Conservation (phyloP, 1,140 invertebrate species). For the Notospermus geniculatus region DNA sequence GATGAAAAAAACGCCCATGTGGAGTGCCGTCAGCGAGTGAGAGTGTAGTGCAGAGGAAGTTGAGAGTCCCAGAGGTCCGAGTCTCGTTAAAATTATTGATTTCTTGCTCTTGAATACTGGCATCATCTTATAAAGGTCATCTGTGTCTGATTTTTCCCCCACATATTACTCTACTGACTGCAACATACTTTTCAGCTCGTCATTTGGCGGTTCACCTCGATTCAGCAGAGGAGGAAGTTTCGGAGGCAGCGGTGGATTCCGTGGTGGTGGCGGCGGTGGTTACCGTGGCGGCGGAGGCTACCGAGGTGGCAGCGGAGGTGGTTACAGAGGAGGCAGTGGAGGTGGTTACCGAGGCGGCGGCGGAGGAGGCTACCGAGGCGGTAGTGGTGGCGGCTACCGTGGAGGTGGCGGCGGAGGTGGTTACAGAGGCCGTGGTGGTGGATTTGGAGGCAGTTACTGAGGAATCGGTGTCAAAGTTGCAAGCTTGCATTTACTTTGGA, state of each 20-base stretch:
- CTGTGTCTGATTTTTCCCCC: background rate
- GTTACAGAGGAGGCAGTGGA: slow-evolving; percentile 10
- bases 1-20: no score
- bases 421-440: slow-evolving; percentile 4
- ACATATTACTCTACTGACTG: slow-evolving; percentile 12
- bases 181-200: slow-evolving; percentile 8
- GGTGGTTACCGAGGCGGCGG: background rate
- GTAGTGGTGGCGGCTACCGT: background rate
- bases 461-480: no score
- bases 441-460: slow-evolving; percentile 10
- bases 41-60: background rate
- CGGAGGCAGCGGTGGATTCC: background rate
- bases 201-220: background rate
- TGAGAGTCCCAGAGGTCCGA: no score
- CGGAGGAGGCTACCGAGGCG: background rate
- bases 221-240: slow-evolving; percentile 8
- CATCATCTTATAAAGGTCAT: background rate
- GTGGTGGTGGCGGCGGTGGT: slow-evolving; percentile 3
- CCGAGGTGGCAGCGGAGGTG: slow-evolving; percentile 10
- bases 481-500: no score
- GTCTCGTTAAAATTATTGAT: no score
- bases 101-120: no score
- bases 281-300: background rate
- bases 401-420: slow-evolving; percentile 11
- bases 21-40: background rate